A percentile compares a stretch with the other conserved stretches of the same genome.
These are phyloP conservation scores for Nomada flava DNA, from an alignment of 2,888 invertebrate species.

Conservation along the genomic window DNA sequence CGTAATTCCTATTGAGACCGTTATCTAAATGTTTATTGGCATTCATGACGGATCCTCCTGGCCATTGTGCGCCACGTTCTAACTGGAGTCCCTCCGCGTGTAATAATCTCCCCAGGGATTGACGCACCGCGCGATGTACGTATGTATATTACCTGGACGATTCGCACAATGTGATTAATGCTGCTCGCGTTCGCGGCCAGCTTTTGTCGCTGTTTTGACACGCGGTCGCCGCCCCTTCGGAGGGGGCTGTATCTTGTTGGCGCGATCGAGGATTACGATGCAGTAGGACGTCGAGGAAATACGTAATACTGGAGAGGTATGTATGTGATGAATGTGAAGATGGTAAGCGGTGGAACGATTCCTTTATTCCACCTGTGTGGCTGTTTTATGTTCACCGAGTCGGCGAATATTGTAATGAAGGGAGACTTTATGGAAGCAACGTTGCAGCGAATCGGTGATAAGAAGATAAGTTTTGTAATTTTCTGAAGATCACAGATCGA, in stretches of 20 bases:
- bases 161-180: slow-evolving; percentile 38
- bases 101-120: slow-evolving; percentile 46
- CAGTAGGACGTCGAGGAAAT: slow-evolving; percentile 1
- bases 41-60: slow-evolving; percentile 36
- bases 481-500: not conserved
- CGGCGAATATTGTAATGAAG: not conserved
- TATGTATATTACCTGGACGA: slow-evolving; percentile 26
- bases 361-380: not conserved
- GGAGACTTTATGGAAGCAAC: not conserved
- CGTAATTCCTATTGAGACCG: slow-evolving; percentile 64
- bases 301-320: slow-evolving; percentile 1
- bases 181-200: not conserved
- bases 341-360: not conserved
- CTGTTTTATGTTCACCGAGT: not conserved
- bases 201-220: slow-evolving; percentile 19
- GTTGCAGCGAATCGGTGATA: not conserved
- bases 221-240: not conserved
- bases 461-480: not conserved
- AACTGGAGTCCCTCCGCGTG: slow-evolving; percentile 25
- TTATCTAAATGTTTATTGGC: slow-evolving; percentile 70
- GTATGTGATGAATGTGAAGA: not conserved
- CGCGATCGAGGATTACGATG: not conserved
- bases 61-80: slow-evolving; percentile 37
- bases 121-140: slow-evolving; percentile 20
- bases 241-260: not conserved